Base-by-base conservation (phyloP, 2,797 vertebrate species). In the Sebastes variabilis region DNA sequence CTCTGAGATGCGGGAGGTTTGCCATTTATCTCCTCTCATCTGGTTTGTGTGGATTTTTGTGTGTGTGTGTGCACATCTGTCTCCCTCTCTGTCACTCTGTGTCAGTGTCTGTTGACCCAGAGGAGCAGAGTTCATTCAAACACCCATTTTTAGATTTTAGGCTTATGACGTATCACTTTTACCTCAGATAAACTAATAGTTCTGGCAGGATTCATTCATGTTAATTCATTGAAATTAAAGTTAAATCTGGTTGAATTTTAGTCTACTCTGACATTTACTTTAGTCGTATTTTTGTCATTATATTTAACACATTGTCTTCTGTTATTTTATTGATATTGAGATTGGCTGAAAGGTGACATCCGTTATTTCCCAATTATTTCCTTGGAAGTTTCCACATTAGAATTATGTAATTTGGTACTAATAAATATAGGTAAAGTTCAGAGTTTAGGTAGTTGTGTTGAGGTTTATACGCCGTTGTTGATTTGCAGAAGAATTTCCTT, bases 11-110 rank as follows among this genome's bases (percentile, higher is more conserved):
- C 71, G 75, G 75, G 77, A 79, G 60, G 56, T 66, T 67, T 86
- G 70, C 67, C 77, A 78, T 90, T 88, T 88, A 78, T 91, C 77
- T 80, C 70, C 75, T 64, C 66, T 70, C 8, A 8, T 25, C 81
- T 67, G 30, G 30, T 49, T 9, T 29, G 65, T n/a, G 36, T 74
- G 75, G 42, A 46, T 46, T 46, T 0, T 18, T 18, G 24, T 66
- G 56, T 60, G 56, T 49, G 52, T 55, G 38, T 18, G 25, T 34
- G 12, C 34, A 27, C 13, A 9, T 52, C n/a, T 58, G 32, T 42
- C 34, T 56, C 4, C 12, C 58, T 60, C n/a, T 49, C 11, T 24
- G 11, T 76, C 75, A 52, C n/a, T 54, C 4, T 7, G 29, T 36
- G 56, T 83, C 42, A 22, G 22, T 22, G 30, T 81, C 58, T 61